Evolutionary conservation across 2,797 vertebrate species (phyloP), one percentile per base, ranked within the genome.

Genomic region (Parauchenoglanis punctatus): DNA sequence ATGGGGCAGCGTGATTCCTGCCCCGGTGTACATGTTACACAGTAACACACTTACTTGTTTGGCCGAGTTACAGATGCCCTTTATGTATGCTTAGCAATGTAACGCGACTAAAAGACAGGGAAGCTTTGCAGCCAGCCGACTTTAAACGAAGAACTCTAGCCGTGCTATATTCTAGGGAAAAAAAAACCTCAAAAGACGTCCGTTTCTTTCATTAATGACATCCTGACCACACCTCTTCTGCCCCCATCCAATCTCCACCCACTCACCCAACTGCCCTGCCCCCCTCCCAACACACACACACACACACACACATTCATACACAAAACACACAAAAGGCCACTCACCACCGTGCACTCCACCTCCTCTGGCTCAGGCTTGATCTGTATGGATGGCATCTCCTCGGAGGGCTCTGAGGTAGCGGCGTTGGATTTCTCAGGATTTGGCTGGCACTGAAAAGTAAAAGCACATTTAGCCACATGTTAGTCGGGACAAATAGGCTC

Each of bases 311-410:
- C 54, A 59, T 65, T 5, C 31, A 70, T 7, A 6, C 35, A 25
- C 76, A 68, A 81, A 13, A 85, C n/a, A 67, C 70, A 88, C 65
- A 89, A 76, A 81, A 85, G 83, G 59, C 28, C 59, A 88, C 87
- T 91, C 86, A 87, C 87, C 93, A 96, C 96, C 94, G 94, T 95
- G 94, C 95, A 96, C 92, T 94, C 94, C 92, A 94, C 93, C 94
- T 96, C 96, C 91, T 95, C 95, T 12, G 95, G 95, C 92, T 96
- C 96, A 2, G 94, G 90, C 92, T 96, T 96, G 93, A 96, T 95
- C 91, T 95, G 95, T 91, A 95, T 89, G 59, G 95, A 94, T 82
- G 95, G 95, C 95, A 96, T 96, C 91, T 94, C 92, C 87, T 90
- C 83, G 93, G 89, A 88, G 89, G 89, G 92, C 92, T 93, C 92